These are phyloP conservation scores for Odontamblyopus rebecca DNA, from an alignment of 2,797 vertebrate genomes.

Conservation along the genomic window DNA sequence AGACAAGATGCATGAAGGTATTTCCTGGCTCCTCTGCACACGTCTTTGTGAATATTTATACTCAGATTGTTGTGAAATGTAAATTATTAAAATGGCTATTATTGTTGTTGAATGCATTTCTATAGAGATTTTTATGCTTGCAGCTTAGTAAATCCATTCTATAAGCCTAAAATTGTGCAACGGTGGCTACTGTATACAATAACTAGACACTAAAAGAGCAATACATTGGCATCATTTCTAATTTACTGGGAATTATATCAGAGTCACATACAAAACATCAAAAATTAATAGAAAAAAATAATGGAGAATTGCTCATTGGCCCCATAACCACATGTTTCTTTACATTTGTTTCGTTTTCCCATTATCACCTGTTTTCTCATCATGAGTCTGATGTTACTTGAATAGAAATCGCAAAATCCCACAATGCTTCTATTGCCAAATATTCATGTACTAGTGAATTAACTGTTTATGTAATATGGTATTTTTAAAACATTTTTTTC, in stretches of 20 bases:
- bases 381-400: not conserved
- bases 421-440: too few species aligned
- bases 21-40: conserved; percentile 18
- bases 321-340: not conserved
- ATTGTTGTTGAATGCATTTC: not conserved
- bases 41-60: conserved; percentile 10
- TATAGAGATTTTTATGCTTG: not conserved
- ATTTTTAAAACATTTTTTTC: not conserved
- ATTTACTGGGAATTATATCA: not conserved
- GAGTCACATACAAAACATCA: not conserved
- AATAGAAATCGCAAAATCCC: too few species aligned
- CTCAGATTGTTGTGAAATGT: conserved; percentile 13
- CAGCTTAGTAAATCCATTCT: not conserved
- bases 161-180: not conserved
- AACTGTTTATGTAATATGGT: not conserved
- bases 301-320: not conserved
- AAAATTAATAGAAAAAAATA: not conserved
- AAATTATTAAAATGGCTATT: conserved; percentile 14
- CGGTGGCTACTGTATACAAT: not conserved
- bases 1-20: conserved; percentile 31
- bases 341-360: not conserved
- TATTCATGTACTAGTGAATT: too few species aligned
- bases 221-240: conserved; percentile 1
- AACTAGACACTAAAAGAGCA: not conserved
- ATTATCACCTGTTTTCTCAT: not conserved